Conservation (phyloP, 2,113 vertebrate species). For the Aptenodytes forsteri region DNA sequence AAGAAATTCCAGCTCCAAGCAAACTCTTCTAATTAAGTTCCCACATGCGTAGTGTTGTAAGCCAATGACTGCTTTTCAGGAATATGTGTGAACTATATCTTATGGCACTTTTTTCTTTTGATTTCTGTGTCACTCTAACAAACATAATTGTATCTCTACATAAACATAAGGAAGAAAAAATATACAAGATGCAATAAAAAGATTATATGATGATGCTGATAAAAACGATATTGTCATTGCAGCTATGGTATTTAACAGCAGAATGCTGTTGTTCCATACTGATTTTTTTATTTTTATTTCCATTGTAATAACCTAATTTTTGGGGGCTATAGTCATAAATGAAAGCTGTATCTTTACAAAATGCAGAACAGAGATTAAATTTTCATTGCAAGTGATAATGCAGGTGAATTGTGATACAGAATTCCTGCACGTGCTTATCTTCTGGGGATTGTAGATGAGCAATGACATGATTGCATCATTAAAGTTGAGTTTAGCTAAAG, state of each 20-base stretch:
- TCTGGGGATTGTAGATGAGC: not conserved
- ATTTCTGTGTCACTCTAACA: not conserved
- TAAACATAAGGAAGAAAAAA: not conserved
- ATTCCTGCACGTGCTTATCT: not conserved
- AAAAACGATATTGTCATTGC: not conserved
- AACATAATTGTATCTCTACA: not conserved
- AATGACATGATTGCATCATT: not conserved
- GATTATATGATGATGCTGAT: not conserved
- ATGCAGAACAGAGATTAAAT: not conserved
- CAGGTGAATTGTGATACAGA: not conserved
- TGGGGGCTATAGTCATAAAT: not conserved
- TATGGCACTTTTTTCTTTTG: not conserved
- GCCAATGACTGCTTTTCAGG: not conserved
- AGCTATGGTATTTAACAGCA: not conserved
- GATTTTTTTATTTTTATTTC: not conserved
- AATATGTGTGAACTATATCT: not conserved
- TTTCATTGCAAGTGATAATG: not conserved
- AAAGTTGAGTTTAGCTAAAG: not conserved
- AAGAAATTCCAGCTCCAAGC: not conserved
- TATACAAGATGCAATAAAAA: not conserved
- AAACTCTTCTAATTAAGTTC: not conserved
- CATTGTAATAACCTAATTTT: not conserved
- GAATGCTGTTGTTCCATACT: not conserved
- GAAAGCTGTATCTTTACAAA: not conserved
- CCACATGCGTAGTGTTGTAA: not conserved